These are phyloP conservation scores for Zosterops pallidus DNA, from an alignment of 2,113 vertebrate genomes.

Conservation along the genomic window DNA sequence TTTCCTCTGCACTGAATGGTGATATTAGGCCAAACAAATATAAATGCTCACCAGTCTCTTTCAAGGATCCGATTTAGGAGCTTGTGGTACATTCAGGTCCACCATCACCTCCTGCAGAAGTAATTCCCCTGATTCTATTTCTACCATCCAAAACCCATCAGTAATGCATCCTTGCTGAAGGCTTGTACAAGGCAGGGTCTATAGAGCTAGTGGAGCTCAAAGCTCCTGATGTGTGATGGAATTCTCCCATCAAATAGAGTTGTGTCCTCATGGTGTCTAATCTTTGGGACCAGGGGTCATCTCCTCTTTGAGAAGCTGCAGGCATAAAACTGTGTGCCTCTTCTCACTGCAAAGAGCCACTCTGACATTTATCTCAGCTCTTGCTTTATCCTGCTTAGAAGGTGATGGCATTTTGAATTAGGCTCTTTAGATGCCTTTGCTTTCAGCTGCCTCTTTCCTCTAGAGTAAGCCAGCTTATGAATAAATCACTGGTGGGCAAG, in stretches of 20 bases:
- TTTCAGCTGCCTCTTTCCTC: neutral
- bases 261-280: neutral
- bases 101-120: neutral
- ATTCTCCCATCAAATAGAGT: neutral
- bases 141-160: neutral
- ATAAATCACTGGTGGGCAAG: neutral
- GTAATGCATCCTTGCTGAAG: neutral
- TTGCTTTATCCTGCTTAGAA: neutral
- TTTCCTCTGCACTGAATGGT: constrained; percentile 30
- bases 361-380: neutral
- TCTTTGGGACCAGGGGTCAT: neutral
- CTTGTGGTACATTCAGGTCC: neutral
- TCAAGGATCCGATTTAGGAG: neutral
- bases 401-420: neutral
- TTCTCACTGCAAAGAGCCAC: neutral
- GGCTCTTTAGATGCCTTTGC: neutral
- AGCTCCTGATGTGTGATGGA: neutral
- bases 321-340: neutral
- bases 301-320: neutral
- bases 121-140: neutral
- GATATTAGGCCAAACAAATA: neutral
- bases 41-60: constrained; percentile 3
- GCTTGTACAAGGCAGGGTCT: neutral
- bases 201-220: neutral
- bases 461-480: neutral